Conservation (phyloP, 2,888 invertebrate genomes). For the Amiota mariae region DNA sequence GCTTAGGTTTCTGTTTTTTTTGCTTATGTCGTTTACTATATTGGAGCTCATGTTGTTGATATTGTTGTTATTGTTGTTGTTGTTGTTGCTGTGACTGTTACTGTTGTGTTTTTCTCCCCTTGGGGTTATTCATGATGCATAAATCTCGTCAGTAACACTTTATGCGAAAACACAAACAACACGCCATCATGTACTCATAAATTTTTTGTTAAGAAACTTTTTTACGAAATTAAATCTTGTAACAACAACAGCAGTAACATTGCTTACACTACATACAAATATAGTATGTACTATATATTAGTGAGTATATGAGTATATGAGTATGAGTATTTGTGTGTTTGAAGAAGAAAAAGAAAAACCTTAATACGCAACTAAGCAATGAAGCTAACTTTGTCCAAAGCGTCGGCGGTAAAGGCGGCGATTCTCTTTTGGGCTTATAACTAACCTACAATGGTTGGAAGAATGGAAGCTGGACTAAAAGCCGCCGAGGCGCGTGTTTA, state of each 20-base stretch:
- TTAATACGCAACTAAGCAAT: slow-evolving; percentile 35
- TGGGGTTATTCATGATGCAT: slow-evolving; percentile 69
- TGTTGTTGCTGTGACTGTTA: slow-evolving; percentile 41
- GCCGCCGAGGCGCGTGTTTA: too few relatives aligned
- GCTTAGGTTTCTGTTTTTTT: slow-evolving; percentile 33
- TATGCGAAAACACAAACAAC: slow-evolving; percentile 68
- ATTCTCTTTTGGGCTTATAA: too few relatives aligned
- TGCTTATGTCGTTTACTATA: too few relatives aligned
- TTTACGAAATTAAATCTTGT: slow-evolving; percentile 68
- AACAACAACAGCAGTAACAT: slow-evolving; percentile 45
- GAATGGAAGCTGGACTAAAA: too few relatives aligned
- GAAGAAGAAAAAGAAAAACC: slow-evolving; percentile 39
- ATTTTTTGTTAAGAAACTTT: slow-evolving; percentile 67
- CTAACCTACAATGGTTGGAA: too few relatives aligned
- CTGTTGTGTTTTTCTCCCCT: slow-evolving; percentile 42
- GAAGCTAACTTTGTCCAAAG: slow-evolving; percentile 20
- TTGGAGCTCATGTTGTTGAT: background rate
- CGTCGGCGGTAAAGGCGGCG: too few relatives aligned
- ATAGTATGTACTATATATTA: slow-evolving; percentile 15
- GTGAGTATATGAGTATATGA: background rate
- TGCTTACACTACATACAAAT: too few relatives aligned
- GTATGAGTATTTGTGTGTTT: slow-evolving; percentile 32
- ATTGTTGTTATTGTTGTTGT: slow-evolving; percentile 43
- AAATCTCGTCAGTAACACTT: slow-evolving; percentile 69
- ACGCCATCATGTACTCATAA: slow-evolving; percentile 65